Evolutionary conservation across 2,113 vertebrate genomes (phyloP).

Genomic region (Chascanopsetta lugubris): DNA sequence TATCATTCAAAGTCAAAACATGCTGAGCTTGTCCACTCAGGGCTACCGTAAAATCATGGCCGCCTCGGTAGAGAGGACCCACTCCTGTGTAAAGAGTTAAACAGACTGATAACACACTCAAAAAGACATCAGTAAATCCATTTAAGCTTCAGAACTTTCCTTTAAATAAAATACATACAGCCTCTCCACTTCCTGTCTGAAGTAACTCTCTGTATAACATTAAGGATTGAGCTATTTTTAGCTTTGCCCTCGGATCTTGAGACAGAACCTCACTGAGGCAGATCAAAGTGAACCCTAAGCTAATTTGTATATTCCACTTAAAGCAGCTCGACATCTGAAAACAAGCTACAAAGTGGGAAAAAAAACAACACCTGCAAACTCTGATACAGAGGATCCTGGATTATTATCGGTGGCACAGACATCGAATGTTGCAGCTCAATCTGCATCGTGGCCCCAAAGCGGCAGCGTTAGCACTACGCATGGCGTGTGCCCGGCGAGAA

Average conservation of each 20-base stretch:
- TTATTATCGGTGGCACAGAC: slow-evolving; percentile 45
- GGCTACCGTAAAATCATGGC: no score
- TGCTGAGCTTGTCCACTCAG: no score
- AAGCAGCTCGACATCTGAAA: slow-evolving; percentile 7
- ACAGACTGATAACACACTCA: no score
- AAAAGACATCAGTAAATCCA: no score
- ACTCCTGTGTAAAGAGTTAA: no score
- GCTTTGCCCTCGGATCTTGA: background rate
- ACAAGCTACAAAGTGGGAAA: slow-evolving; percentile 20
- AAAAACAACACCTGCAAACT: slow-evolving; percentile 17
- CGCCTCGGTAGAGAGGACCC: no score
- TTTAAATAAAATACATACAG: no score
- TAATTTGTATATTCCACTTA: slow-evolving; percentile 40
- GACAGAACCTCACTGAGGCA: background rate
- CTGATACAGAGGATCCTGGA: slow-evolving; percentile 23
- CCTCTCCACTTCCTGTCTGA: no score
- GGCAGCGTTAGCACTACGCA: slow-evolving; percentile 50
- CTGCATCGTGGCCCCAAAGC: slow-evolving; percentile 25
- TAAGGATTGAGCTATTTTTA: background rate
- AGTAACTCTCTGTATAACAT: no score
- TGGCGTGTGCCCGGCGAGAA: slow-evolving; percentile 23
- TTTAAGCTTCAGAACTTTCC: no score
- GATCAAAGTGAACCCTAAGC: slow-evolving; percentile 10
- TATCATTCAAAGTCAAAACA: no score
- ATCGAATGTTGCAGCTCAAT: slow-evolving; percentile 41